phyloP scores from a whole-genome alignment of 2,113 vertebrate species.

The Malurus alboscapulatus region DNA sequence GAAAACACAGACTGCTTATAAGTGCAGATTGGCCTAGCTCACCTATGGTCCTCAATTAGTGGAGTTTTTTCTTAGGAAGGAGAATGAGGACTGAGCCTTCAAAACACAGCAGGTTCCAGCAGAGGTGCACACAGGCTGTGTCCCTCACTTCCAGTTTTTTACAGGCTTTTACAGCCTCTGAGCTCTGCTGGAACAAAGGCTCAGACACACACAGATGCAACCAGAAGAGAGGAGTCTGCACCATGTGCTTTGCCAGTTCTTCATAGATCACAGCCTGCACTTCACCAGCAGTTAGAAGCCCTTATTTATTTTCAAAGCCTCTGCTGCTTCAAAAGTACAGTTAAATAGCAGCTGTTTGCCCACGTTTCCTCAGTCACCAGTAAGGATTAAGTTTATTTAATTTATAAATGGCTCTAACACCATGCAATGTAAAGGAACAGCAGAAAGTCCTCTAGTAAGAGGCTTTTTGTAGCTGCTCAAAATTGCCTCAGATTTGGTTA shows the following conservation, averaged over 20 bases:
- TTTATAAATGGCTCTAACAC: background rate
- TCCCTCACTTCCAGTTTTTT: constrained; percentile 7
- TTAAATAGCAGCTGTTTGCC: background rate
- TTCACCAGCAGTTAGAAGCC: background rate
- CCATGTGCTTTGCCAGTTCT: constrained; percentile 45
- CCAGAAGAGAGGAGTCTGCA: constrained; percentile 24
- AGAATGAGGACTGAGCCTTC: background rate
- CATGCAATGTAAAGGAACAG: background rate
- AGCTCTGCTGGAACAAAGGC: constrained; percentile 42
- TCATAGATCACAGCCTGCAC: constrained; percentile 31
- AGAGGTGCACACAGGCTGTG: background rate
- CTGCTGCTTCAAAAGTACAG: background rate
- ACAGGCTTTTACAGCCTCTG: background rate
- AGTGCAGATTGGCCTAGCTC: background rate
- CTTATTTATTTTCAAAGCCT: constrained; percentile 15
- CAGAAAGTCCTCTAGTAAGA: background rate
- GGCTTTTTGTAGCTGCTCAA: background rate
- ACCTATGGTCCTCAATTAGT: background rate
- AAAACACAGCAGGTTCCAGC: background rate
- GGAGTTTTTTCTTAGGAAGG: background rate
- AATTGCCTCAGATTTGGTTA: background rate
- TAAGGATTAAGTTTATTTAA: background rate
- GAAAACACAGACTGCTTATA: background rate
- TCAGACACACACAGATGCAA: constrained; percentile 14
- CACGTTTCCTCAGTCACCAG: background rate